phyloP scores from a whole-genome alignment of 2,113 vertebrate species.

The Verasper variegatus region DNA sequence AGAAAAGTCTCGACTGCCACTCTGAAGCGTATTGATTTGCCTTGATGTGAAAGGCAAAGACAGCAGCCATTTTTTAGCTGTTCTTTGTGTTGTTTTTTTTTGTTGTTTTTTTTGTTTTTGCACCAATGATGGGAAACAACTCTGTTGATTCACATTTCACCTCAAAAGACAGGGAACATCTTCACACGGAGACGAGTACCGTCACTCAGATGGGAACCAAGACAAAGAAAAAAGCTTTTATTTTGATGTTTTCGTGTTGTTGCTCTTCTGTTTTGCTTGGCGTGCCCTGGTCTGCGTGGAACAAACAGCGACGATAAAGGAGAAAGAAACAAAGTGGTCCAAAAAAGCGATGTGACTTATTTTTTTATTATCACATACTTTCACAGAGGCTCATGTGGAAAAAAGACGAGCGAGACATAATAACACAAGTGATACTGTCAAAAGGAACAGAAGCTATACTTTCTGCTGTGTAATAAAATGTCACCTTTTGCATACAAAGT shows the following conservation, averaged over 20 bases:
- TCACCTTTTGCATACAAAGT: slow-evolving; percentile 43
- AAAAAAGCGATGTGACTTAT: slow-evolving; percentile 54
- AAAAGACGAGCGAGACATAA: slow-evolving; percentile 3
- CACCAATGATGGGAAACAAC: neutral
- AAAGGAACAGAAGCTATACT: slow-evolving; percentile 60
- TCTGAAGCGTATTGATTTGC: slow-evolving; percentile 38
- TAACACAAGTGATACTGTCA: slow-evolving; percentile 14
- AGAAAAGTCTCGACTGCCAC: slow-evolving; percentile 42
- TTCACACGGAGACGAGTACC: slow-evolving; percentile 29
- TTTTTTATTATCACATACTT: slow-evolving; percentile 47
- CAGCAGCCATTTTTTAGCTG: slow-evolving; percentile 43
- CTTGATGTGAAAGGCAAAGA: slow-evolving; percentile 43
- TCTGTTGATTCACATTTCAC: slow-evolving; percentile 62
- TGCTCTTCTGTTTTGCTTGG: slow-evolving; percentile 2
- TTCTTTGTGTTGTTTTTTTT: neutral
- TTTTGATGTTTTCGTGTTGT: slow-evolving; percentile 14
- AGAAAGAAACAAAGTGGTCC: slow-evolving; percentile 49
- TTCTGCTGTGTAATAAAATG: slow-evolving; percentile 44
- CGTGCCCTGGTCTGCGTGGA: slow-evolving; percentile 22
- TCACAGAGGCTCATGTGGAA: neutral
- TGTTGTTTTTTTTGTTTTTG: no score
- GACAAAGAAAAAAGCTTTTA: slow-evolving; percentile 4
- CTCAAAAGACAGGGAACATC: slow-evolving; percentile 45
- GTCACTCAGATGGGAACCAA: slow-evolving; percentile 30
- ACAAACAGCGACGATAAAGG: slow-evolving; percentile 15